These are phyloP conservation scores for Balanococcus diminutus DNA, from an alignment of 2,888 invertebrate genomes.

Conservation along the genomic window DNA sequence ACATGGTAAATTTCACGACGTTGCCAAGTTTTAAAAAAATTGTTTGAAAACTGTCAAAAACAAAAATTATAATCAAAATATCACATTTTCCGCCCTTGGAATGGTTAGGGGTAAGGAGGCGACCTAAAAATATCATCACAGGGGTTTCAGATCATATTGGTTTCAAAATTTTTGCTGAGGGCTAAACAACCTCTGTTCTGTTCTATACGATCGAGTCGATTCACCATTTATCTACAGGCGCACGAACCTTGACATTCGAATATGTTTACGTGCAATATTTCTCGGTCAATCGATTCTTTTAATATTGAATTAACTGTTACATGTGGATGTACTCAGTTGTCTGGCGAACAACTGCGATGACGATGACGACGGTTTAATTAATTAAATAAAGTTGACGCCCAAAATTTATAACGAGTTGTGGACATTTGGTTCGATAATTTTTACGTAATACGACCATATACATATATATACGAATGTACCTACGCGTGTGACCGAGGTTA, in stretches of 20 bases:
- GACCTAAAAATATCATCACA: no score
- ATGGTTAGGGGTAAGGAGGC: no score
- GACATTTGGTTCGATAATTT: not conserved
- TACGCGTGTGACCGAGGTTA: not conserved
- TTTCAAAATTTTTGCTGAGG: no score
- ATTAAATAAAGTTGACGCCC: slow-evolving; percentile 4
- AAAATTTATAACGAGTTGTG: not conserved
- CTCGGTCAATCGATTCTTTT: slow-evolving; percentile 21
- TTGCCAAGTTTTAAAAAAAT: no score
- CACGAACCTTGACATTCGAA: not conserved
- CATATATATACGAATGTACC: no score
- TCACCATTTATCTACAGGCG: not conserved
- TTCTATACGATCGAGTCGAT: no score
- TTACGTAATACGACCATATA: not conserved
- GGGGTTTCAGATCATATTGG: no score
- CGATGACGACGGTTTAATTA: not conserved
- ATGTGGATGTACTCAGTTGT: not conserved
- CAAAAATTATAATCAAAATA: no score
- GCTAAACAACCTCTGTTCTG: no score
- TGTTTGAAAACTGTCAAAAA: no score
- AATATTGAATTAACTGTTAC: not conserved
- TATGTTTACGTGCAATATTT: not conserved
- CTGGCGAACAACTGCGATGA: not conserved
- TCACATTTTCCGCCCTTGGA: no score
- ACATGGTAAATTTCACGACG: no score